Conservation (phyloP, 2,797 vertebrate genomes). For the Carduelis carduelis region DNA sequence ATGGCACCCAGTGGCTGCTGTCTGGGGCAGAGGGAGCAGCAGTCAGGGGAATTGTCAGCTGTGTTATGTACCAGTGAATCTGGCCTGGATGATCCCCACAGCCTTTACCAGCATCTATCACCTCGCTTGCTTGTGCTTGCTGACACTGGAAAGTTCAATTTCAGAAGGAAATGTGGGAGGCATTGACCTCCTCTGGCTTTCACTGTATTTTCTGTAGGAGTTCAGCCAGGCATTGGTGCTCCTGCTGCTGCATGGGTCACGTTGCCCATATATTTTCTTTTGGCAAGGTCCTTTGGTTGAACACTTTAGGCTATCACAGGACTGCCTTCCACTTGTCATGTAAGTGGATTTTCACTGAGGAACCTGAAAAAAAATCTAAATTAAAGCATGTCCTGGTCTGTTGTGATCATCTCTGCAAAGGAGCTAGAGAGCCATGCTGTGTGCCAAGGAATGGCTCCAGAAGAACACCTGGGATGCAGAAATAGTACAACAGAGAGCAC, state of each 20-base stretch:
- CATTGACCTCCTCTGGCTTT: neutral
- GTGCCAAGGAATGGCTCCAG: neutral
- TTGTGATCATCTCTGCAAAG: neutral
- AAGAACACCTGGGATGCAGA: neutral
- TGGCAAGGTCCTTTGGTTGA: neutral
- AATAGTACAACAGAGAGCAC: neutral
- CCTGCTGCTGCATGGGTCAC: neutral
- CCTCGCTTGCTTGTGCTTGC: neutral
- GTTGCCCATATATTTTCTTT: neutral
- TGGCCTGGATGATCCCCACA: neutral
- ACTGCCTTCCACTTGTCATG: neutral
- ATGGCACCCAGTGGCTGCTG: accelerated
- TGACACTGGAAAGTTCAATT: neutral
- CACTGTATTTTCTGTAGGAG: neutral
- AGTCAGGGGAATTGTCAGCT: neutral
- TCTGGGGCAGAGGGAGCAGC: neutral
- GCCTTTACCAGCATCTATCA: neutral
- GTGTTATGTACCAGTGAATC: neutral
- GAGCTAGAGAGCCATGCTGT: neutral
- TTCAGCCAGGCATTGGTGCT: neutral
- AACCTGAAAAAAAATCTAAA: neutral
- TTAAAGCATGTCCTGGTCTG: neutral
- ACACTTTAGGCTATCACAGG: neutral
- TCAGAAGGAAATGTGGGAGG: neutral
- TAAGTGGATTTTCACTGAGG: neutral